phyloP scores from a whole-genome alignment of 2,113 vertebrate genomes.

The Lepus europaeus region DNA sequence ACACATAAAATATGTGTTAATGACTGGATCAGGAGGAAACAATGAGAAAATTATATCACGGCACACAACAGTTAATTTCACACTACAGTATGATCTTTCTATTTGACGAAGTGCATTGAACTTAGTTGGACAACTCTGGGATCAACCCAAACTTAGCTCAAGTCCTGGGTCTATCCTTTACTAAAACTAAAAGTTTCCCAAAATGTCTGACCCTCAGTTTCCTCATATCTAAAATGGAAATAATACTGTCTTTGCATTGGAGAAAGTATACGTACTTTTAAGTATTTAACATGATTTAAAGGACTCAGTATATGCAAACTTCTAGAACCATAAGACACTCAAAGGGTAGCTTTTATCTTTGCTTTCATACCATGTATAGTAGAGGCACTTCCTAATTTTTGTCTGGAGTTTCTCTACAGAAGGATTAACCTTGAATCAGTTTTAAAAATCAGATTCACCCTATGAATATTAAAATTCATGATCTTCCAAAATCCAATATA shows the following conservation, averaged over 20 bases:
- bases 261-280: neutral
- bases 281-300: neutral
- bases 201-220: neutral
- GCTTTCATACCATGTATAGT: neutral
- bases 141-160: neutral
- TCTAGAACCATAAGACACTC: neutral
- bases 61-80: neutral
- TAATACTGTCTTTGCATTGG: neutral
- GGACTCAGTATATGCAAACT: neutral
- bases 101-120: neutral
- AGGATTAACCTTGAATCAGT: neutral
- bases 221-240: neutral
- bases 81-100: neutral
- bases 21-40: neutral
- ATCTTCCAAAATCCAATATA: neutral
- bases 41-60: neutral
- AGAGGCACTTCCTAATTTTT: neutral
- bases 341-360: neutral
- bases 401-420: neutral
- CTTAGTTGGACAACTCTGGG: neutral
- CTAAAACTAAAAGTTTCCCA: neutral
- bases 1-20: neutral
- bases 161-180: neutral
- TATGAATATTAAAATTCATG: conserved; percentile 14
- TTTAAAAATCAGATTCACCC: neutral